Percentiles rank a stretch among this genome's conserved stretches.
Conservation (phyloP, 2,888 invertebrate genomes). For the Baccha elongata region DNA sequence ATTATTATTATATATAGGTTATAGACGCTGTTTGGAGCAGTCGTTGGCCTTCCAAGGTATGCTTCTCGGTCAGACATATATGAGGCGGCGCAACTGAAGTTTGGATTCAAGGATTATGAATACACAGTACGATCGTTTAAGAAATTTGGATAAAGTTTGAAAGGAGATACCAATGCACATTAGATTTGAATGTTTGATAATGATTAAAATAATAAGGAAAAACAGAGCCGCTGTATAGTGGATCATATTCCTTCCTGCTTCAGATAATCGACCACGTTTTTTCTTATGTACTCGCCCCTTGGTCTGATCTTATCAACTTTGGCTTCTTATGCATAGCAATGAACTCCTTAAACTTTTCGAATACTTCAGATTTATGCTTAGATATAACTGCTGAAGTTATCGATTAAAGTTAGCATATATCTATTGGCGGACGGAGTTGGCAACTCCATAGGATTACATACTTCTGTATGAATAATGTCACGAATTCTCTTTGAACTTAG, state of each 20-base stretch:
- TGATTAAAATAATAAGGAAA: no score
- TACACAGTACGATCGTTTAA: no score
- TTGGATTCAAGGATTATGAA: no score
- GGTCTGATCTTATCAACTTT: neutral
- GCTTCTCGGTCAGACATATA: no score
- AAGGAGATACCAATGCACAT: no score
- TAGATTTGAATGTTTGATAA: no score
- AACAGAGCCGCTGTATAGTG: no score
- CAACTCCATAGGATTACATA: neutral
- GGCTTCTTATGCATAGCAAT: neutral
- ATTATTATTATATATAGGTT: no score
- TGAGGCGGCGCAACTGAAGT: no score
- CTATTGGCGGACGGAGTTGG: neutral
- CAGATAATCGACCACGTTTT: neutral
- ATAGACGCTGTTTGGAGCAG: no score
- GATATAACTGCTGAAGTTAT: neutral
- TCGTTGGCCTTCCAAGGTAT: no score
- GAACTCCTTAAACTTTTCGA: neutral
- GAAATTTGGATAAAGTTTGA: no score
- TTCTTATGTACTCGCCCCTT: neutral
- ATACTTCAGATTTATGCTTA: slow-evolving; percentile 3
- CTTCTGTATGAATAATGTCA: neutral
- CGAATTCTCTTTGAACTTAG: neutral
- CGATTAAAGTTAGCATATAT: neutral
- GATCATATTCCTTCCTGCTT: neutral